These are phyloP conservation scores for Phalacrocorax pelagicus DNA, from an alignment of 2,113 vertebrate species.

Conservation along the genomic window DNA sequence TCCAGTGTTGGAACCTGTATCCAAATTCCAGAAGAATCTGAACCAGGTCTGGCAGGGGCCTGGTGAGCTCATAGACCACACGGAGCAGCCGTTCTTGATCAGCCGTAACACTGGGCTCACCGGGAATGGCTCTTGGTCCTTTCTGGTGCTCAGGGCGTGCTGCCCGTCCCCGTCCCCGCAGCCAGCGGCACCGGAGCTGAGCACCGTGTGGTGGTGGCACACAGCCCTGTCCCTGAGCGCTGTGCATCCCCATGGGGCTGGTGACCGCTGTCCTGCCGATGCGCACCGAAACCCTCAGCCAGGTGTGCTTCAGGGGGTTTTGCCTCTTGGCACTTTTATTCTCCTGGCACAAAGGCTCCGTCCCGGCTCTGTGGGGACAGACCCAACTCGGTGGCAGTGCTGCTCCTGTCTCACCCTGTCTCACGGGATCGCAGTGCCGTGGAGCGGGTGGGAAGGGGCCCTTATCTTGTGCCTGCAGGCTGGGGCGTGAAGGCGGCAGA, in stretches of 20 bases:
- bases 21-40: not conserved
- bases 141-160: accelerated
- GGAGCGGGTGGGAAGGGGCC: not conserved
- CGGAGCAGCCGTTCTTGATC: not conserved
- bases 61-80: accelerated
- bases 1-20: not conserved
- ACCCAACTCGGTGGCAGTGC: not conserved
- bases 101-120: not conserved
- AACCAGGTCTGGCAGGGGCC: not conserved
- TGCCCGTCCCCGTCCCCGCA: accelerated
- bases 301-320: not conserved
- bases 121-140: accelerated
- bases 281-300: not conserved
- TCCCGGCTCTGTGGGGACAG: not conserved
- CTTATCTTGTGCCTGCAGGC: constrained; percentile 28
- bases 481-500: not conserved
- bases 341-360: not conserved
- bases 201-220: not conserved
- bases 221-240: not conserved
- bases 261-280: not conserved
- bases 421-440: accelerated
- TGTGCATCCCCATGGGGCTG: accelerated
- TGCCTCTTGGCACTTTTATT: not conserved
- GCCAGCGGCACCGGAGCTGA: not conserved
- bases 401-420: not conserved